These are phyloP conservation scores for Tyto alba DNA, from an alignment of 2,113 vertebrate genomes.

Conservation along the genomic window DNA sequence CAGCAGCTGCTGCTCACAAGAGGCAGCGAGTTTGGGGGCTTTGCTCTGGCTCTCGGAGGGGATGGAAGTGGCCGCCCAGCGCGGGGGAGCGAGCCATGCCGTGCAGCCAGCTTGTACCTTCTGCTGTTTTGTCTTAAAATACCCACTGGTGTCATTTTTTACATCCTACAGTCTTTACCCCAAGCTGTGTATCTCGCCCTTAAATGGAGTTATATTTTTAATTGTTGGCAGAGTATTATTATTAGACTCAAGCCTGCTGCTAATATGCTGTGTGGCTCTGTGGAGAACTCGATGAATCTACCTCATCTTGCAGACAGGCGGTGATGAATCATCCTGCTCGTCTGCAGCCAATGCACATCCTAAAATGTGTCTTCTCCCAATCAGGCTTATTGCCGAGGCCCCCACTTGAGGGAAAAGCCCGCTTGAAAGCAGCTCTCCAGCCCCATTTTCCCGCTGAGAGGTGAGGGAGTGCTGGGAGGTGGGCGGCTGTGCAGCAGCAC, in stretches of 20 bases:
- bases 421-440: background rate
- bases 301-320: constrained; percentile 9
- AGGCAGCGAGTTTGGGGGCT: fast-evolving
- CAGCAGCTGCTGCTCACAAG: background rate
- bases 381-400: background rate
- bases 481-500: background rate
- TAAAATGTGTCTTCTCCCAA: background rate
- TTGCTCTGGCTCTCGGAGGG: background rate
- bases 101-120: constrained; percentile 3
- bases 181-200: constrained; percentile 48
- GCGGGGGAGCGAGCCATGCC: background rate
- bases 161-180: constrained; percentile 43
- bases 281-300: background rate
- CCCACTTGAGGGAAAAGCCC: background rate
- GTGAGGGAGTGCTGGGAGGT: background rate
- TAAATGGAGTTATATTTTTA: constrained; percentile 54
- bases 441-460: background rate
- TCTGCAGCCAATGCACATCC: background rate
- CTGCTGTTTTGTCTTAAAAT: constrained; percentile 58
- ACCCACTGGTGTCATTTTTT: constrained; percentile 49
- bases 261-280: background rate
- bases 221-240: constrained; percentile 45
- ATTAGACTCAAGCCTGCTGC: constrained; percentile 1
- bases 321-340: background rate
- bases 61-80: fast-evolving